Percentiles rank a stretch among this genome's conserved stretches.
These are phyloP conservation scores for Aramus guarauna DNA, from an alignment of 2,113 vertebrate genomes.

Conservation along the genomic window DNA sequence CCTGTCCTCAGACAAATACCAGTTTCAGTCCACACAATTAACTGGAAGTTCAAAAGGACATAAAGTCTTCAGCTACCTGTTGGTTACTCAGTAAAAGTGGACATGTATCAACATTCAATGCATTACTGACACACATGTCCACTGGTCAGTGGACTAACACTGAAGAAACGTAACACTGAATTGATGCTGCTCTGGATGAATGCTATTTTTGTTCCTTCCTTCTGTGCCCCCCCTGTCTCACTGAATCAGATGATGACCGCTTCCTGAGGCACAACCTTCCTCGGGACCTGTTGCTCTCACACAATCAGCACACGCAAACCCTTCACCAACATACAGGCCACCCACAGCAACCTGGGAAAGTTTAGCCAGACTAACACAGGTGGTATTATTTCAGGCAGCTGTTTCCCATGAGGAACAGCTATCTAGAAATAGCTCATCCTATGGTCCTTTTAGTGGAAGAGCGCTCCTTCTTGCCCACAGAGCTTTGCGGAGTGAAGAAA, in stretches of 20 bases:
- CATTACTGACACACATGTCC: not conserved
- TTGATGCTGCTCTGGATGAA: not conserved
- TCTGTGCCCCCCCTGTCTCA: not conserved
- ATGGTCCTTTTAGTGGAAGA: not conserved
- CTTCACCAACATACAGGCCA: not conserved
- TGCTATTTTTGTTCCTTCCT: not conserved
- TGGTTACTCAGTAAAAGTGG: not conserved
- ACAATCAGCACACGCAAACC: not conserved
- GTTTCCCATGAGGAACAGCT: not conserved
- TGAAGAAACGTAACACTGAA: not conserved
- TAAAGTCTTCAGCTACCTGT: not conserved
- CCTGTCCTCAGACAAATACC: not conserved
- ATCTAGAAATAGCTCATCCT: not conserved
- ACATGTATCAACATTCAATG: not conserved
- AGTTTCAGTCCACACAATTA: not conserved
- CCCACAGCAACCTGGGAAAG: not conserved
- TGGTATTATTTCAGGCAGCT: not conserved
- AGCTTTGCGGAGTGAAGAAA: not conserved
- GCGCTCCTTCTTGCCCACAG: not conserved
- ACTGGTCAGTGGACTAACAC: not conserved
- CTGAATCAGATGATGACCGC: not conserved
- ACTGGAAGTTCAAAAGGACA: not conserved
- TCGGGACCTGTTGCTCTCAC: not conserved
- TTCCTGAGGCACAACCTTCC: not conserved
- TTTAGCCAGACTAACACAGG: not conserved